Percentiles rank a stretch among this genome's conserved stretches.
phyloP scores from a whole-genome alignment of 2,113 vertebrate genomes.

The Sorex araneus region DNA sequence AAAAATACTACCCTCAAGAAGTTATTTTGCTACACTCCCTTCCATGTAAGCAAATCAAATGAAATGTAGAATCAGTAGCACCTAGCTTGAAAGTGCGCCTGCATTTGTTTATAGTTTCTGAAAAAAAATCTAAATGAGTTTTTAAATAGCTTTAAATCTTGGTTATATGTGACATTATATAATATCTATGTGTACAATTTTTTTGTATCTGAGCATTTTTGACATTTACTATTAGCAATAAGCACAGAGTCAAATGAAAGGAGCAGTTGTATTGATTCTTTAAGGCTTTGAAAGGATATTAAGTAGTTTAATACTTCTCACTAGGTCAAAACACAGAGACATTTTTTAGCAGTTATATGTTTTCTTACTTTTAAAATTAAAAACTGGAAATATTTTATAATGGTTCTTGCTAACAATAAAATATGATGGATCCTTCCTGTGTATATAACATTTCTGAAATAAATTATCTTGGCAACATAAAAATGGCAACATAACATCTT shows the following conservation, averaged over 20 bases:
- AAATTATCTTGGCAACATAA: conserved; percentile 36
- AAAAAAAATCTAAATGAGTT: conserved; percentile 63
- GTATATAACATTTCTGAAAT: not conserved
- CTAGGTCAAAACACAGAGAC: conserved; percentile 72
- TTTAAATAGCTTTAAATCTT: not conserved
- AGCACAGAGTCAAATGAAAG: conserved; percentile 83
- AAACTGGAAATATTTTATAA: conserved; percentile 12
- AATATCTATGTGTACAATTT: conserved; percentile 73
- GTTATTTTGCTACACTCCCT: conserved; percentile 35
- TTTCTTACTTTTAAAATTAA: conserved; percentile 72
- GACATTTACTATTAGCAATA: conserved; percentile 85
- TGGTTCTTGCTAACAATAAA: conserved; percentile 44
- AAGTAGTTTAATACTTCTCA: conserved; percentile 78
- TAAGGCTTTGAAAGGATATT: conserved; percentile 78
- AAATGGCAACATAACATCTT: conserved; percentile 15
- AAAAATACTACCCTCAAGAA: conserved; percentile 59
- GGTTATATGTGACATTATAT: conserved; percentile 62
- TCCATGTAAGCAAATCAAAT: conserved; percentile 72
- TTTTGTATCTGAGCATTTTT: conserved; percentile 77
- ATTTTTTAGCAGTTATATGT: conserved; percentile 73
- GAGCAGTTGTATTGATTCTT: conserved; percentile 78
- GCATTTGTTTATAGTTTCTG: conserved; percentile 52
- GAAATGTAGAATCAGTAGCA: conserved; percentile 73
- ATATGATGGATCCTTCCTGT: not conserved
- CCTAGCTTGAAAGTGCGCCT: conserved; percentile 38